Evolutionary conservation across 1,140 invertebrate species (phyloP).

Genomic region (Meteorus sp.): DNA sequence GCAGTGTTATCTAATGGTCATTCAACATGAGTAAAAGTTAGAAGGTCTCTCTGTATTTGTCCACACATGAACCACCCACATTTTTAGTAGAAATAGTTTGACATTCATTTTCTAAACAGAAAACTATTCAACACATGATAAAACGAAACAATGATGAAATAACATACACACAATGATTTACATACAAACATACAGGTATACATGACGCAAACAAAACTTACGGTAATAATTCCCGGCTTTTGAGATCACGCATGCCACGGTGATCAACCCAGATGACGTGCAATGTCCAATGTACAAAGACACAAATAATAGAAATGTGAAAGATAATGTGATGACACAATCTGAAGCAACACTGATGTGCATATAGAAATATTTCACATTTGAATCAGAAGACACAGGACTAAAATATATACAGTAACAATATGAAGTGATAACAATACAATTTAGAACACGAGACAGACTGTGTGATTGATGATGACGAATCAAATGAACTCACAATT

Average conservation of each 20-base stretch:
- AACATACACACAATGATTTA: not conserved
- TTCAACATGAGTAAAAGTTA: too few relatives aligned
- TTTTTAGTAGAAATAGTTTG: too few relatives aligned
- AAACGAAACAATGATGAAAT: not conserved
- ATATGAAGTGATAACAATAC: not conserved
- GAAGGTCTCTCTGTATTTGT: too few relatives aligned
- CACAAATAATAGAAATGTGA: not conserved
- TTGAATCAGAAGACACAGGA: not conserved
- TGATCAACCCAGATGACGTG: not conserved
- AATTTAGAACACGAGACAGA: not conserved
- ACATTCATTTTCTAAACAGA: too few relatives aligned
- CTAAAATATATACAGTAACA: too few relatives aligned
- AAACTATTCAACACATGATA: too few relatives aligned
- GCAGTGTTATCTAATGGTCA: too few relatives aligned
- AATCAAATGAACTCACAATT: too few relatives aligned
- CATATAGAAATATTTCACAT: too few relatives aligned
- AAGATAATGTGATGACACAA: not conserved
- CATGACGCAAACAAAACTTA: conserved; percentile 2
- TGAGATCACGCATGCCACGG: conserved; percentile 7
- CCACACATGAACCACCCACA: too few relatives aligned
- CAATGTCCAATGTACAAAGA: not conserved
- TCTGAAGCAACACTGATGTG: too few relatives aligned
- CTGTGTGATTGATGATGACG: too few relatives aligned
- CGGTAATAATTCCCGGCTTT: not conserved
- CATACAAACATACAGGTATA: not conserved